Conservation (phyloP, 2,888 invertebrate species). For the Caenorhabditis japonica region DNA sequence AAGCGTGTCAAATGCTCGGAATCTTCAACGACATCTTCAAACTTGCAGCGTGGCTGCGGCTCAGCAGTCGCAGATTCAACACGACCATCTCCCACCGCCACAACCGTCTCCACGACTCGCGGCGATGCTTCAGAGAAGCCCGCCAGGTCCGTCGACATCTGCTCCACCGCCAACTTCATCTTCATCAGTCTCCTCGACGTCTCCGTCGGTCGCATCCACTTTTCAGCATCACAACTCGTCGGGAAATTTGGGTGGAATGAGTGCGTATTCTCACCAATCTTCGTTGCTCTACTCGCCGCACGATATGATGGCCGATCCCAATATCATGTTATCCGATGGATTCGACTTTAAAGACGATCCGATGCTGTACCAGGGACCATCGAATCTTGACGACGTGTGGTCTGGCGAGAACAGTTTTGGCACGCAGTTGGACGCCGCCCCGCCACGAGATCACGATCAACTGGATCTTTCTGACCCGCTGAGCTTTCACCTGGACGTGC, state of each 20-base stretch:
- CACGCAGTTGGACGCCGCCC: conserved; percentile 1
- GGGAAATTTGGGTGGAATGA: conserved; percentile 2
- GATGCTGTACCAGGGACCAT: conserved; percentile 7
- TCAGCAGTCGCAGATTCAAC: neutral
- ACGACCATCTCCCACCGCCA: neutral
- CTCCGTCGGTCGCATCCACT: neutral
- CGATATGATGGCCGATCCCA: conserved; percentile 14
- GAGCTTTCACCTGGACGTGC: neutral
- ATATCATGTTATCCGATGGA: conserved; percentile 12
- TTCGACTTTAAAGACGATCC: conserved; percentile 28
- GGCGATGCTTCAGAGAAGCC: conserved; percentile 26
- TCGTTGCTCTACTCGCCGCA: conserved; percentile 25
- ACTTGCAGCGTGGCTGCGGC: conserved; percentile 10
- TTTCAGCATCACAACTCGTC: conserved; percentile 22
- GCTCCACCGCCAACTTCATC: conserved; percentile 1
- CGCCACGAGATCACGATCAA: conserved; percentile 10
- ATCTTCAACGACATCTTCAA: conserved; percentile 21
- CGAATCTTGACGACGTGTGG: conserved; percentile 2
- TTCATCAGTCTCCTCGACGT: neutral
- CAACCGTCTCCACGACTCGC: conserved; percentile 11
- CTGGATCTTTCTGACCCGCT: conserved; percentile 22
- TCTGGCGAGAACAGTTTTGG: conserved; percentile 30
- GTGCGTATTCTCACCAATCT: neutral
- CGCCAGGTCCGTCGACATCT: conserved; percentile 10
- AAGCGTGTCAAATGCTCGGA: conserved; percentile 12